Conservation (phyloP, 2,797 vertebrate genomes). For the Synanceia verrucosa region DNA sequence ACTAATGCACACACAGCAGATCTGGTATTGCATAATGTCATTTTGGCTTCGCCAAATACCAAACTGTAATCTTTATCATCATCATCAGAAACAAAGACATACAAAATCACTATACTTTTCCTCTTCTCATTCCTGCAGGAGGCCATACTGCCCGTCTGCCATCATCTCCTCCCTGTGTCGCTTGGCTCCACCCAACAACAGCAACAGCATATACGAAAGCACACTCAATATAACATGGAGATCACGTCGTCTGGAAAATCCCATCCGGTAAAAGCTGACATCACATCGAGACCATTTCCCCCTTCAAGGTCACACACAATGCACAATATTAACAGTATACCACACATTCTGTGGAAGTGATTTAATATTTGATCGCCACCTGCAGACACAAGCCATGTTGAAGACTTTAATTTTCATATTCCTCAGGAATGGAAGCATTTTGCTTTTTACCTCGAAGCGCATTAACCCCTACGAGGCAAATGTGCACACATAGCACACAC, state of each 20-base stretch:
- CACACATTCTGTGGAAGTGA: no score
- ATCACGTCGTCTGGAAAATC: conserved; percentile 54
- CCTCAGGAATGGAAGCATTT: no score
- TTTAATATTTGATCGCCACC: no score
- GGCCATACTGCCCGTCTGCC: neutral
- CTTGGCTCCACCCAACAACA: conserved; percentile 1
- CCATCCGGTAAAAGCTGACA: conserved; percentile 42
- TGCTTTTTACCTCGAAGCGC: no score
- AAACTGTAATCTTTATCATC: conserved; percentile 21
- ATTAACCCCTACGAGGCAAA: no score
- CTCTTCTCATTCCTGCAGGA: conserved; percentile 16
- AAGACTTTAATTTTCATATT: no score
- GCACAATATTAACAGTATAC: no score
- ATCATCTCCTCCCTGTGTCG: neutral
- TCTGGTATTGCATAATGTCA: conserved; percentile 41
- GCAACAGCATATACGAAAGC: neutral
- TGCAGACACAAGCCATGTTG: no score
- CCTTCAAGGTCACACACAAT: conserved; percentile 52
- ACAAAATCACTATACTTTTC: conserved; percentile 4
- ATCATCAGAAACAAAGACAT: conserved; percentile 12
- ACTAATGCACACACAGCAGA: conserved; percentile 38
- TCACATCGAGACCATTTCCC: conserved; percentile 49
- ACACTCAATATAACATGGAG: conserved; percentile 3
- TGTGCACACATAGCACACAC: neutral
- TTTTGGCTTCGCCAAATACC: conserved; percentile 5